Base-by-base conservation (phyloP, 2,113 vertebrate species). In the Seriola dumerili region DNA sequence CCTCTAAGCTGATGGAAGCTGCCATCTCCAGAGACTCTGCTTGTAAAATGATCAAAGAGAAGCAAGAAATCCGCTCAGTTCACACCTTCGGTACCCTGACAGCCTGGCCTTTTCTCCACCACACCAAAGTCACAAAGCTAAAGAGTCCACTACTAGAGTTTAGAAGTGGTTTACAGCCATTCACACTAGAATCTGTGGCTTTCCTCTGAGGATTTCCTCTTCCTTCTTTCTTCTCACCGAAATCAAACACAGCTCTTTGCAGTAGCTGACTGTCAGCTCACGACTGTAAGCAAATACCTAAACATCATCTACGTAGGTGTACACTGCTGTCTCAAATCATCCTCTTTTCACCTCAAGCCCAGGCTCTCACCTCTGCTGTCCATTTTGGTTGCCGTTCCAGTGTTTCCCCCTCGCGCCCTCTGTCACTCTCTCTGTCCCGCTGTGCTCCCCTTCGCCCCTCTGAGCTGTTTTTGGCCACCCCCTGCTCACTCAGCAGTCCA, bases 291-390 rank as follows among this genome's bases (percentile, higher is more conserved):
- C n/a, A 14, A 58, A 73, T 17, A 68, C 48, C 46, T 52, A 21
- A 9, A 34, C 32, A 78, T 73, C 3, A 0, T 83, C 75, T 36
- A 34, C 4, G 17, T 38, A 64, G 5, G 3, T 44, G 6, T 8
- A 64, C 34, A 16, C 46, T 25, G 6, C 36, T 17, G 16, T 29
- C 66, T 72, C 17, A 25, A n/a, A 75, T 21, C 0, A 25, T 72
- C 65, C 29, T 61, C 36, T 74, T 80, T 74, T 75, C 8, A 3
- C 34, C 74, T 71, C n/a, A 52, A 78, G 57, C n/a, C 17, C 5
- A 59, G 32, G 0, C 48, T 79, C 93, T 95, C 90, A 95, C 95
- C 95, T 95, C 95, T 95, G 86, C 88, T 93, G 88, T 91, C 85
- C 95, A 96, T 96, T 85, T 92, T 92, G 65, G 68, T 80, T 42